Evolutionary conservation across 2,888 invertebrate species (phyloP).

Genomic region (Cantharis nigra): DNA sequence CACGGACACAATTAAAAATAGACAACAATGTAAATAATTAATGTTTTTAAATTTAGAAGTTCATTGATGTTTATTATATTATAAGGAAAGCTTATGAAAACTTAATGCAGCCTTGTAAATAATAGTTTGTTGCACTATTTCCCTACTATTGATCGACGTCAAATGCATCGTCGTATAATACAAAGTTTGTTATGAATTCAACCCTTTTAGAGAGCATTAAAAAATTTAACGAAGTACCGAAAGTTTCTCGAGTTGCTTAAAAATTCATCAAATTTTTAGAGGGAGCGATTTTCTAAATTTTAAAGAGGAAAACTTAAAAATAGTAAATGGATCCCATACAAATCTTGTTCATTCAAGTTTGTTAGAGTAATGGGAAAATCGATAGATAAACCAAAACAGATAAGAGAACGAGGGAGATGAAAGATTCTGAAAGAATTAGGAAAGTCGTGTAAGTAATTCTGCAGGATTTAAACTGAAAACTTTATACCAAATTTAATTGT

Average conservation of each 20-base stretch:
- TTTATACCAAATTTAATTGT: not conserved
- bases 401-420: not conserved
- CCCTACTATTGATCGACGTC: constrained; percentile 13
- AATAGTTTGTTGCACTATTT: constrained; percentile 12
- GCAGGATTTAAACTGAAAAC: not conserved
- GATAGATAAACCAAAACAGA: not conserved
- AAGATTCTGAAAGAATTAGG: not conserved
- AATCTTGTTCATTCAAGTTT: not conserved
- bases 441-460: not conserved
- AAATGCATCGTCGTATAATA: constrained; percentile 14
- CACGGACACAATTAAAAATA: not conserved
- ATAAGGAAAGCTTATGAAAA: not conserved
- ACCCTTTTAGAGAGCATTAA: constrained; percentile 8
- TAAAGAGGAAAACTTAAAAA: not conserved
- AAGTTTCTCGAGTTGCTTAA: not conserved
- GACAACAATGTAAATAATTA: not conserved
- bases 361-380: not conserved
- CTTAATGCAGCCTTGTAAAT: constrained; percentile 7
- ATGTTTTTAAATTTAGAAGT: not conserved
- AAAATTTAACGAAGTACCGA: constrained; percentile 5
- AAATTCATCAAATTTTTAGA: not conserved
- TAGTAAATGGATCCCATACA: not conserved
- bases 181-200: constrained; percentile 11
- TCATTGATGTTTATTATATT: not conserved
- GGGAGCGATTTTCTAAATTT: not conserved